Percentiles rank a stretch among this genome's conserved stretches.
Conservation (phyloP, 2,888 invertebrate species). For the Phalera bucephala region DNA sequence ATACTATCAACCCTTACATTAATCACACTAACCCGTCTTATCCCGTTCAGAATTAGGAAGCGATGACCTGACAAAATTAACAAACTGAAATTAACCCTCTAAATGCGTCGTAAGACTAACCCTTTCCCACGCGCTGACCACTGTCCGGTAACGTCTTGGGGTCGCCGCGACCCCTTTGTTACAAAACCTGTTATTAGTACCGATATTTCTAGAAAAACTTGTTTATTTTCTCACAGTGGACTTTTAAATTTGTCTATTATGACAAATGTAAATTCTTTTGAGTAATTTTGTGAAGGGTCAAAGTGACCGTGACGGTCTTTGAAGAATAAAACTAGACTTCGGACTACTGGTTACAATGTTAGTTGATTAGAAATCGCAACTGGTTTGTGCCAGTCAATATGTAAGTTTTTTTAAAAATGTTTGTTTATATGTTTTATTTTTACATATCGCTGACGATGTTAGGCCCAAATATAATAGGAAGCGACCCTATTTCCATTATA, state of each 20-base stretch:
- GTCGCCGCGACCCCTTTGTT: slow-evolving; percentile 31
- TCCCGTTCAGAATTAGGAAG: slow-evolving; percentile 24
- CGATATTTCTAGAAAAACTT: slow-evolving; percentile 42
- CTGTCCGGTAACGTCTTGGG: slow-evolving; percentile 56
- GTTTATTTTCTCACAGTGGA: slow-evolving; percentile 51
- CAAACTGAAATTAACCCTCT: slow-evolving; percentile 8
- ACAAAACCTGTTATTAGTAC: slow-evolving; percentile 37
- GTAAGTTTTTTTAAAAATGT: too few relatives aligned
- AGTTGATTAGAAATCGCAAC: too few relatives aligned
- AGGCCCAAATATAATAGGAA: too few relatives aligned
- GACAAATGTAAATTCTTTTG: slow-evolving; percentile 8
- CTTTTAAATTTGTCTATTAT: slow-evolving; percentile 16
- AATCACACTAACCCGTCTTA: slow-evolving; percentile 19
- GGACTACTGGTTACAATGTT: too few relatives aligned
- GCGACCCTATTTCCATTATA: too few relatives aligned
- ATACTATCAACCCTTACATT: not conserved
- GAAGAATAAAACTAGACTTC: too few relatives aligned
- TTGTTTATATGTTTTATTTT: too few relatives aligned
- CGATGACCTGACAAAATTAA: slow-evolving; percentile 18
- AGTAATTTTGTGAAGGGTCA: slow-evolving; percentile 5
- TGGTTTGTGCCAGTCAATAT: too few relatives aligned
- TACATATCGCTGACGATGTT: too few relatives aligned
- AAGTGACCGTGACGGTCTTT: slow-evolving; percentile 5
- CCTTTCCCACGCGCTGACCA: slow-evolving; percentile 64
- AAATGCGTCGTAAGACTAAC: slow-evolving; percentile 14